A percentile compares a stretch with the other conserved stretches of the same genome.
phyloP scores from a whole-genome alignment of 2,113 vertebrate species.

The Odocoileus hemionus region DNA sequence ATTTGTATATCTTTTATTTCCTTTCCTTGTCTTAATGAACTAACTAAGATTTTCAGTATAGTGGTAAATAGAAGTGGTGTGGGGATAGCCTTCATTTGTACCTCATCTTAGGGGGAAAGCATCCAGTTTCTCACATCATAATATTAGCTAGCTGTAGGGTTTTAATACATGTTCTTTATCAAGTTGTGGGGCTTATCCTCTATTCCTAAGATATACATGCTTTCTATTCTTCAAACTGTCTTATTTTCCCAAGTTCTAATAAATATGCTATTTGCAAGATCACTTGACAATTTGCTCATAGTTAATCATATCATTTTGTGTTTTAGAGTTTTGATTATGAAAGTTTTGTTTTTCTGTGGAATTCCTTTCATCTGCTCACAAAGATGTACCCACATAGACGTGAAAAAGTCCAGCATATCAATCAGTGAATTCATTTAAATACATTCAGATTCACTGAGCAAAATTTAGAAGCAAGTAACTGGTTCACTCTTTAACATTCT shows the following conservation, averaged over 20 bases:
- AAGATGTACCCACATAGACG: background rate
- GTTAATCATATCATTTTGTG: background rate
- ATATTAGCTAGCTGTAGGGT: background rate
- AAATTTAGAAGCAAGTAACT: slow-evolving; percentile 11
- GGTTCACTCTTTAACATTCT: background rate
- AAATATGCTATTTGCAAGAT: background rate
- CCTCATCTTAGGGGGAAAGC: background rate
- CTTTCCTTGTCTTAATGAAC: background rate
- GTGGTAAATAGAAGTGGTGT: background rate
- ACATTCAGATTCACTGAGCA: background rate
- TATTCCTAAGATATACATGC: background rate
- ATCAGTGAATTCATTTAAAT: background rate
- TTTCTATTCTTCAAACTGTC: background rate
- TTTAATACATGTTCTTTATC: background rate
- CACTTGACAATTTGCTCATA: background rate
- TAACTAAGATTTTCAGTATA: background rate
- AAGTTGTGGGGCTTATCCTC: background rate
- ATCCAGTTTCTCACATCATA: background rate
- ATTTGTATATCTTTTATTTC: background rate
- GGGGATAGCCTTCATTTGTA: background rate
- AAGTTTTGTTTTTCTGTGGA: background rate
- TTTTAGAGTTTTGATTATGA: background rate
- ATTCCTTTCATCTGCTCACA: background rate
- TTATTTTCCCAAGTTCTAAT: background rate
- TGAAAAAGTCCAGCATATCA: background rate